A percentile compares a stretch with the other conserved stretches of the same genome.
Evolutionary conservation across 2,113 vertebrate species (phyloP).

Genomic region (Cheilinus undulatus): DNA sequence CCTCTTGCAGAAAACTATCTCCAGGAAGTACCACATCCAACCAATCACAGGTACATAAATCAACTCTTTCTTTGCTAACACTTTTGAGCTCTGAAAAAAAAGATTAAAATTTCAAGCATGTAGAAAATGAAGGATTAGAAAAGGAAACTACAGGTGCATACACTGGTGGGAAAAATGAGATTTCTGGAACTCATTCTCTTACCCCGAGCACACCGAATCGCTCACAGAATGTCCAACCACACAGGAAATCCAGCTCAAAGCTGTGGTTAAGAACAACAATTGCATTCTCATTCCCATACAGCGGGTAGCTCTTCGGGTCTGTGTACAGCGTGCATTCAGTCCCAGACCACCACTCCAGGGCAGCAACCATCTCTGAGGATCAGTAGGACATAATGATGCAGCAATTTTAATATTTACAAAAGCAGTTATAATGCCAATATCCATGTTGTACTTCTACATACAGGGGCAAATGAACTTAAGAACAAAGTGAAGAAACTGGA

Average conservation of each 20-base stretch:
- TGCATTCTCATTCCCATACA: conserved; percentile 92
- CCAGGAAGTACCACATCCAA: conserved; percentile 99
- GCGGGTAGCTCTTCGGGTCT: conserved; percentile 84
- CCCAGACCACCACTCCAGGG: conserved; percentile 98
- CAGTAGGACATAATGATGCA: background rate
- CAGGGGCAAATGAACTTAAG: no score
- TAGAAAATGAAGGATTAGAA: background rate
- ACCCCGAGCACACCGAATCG: conserved; percentile 96
- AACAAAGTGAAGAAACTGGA: no score
- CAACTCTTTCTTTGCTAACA: conserved; percentile 95
- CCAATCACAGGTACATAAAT: conserved; percentile 94
- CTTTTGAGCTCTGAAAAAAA: conserved; percentile 91
- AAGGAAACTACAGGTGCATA: no score
- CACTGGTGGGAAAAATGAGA: rapidly evolving
- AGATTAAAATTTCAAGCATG: background rate
- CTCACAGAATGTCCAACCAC: conserved; percentile 96
- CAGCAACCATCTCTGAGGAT: conserved; percentile 91
- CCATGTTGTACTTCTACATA: no score
- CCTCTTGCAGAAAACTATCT: conserved; percentile 96
- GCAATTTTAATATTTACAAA: background rate
- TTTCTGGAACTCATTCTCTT: conserved; percentile 63
- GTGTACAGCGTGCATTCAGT: conserved; percentile 93
- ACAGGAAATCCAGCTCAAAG: conserved; percentile 98
- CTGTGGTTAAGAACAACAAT: conserved; percentile 97
- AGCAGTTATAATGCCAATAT: no score